These are phyloP conservation scores for Periplaneta americana DNA, from an alignment of 1,140 invertebrate genomes.

Conservation along the genomic window DNA sequence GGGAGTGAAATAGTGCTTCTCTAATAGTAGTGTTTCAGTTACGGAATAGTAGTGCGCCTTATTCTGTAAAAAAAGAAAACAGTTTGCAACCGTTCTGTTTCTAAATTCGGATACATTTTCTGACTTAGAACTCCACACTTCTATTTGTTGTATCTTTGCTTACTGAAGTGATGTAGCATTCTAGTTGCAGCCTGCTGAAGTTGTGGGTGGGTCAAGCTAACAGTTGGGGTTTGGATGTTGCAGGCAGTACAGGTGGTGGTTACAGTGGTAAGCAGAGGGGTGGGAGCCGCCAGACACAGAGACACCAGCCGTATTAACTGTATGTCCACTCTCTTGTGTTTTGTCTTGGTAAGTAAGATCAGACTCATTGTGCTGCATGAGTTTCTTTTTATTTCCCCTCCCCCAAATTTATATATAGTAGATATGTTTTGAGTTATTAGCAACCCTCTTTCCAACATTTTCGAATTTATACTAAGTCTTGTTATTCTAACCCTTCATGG, in stretches of 20 bases:
- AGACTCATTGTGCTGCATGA: neutral
- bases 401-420: slow-evolving; percentile 1
- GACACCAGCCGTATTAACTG: slow-evolving; percentile 70
- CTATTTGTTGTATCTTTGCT: neutral
- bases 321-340: slow-evolving; percentile 11
- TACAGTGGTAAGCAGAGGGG: slow-evolving; percentile 58
- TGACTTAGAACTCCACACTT: neutral
- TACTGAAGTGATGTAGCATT: neutral
- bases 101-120: neutral
- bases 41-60: neutral
- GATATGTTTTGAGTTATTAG: neutral
- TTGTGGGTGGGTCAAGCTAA: slow-evolving; percentile 14
- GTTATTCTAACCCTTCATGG: neutral
- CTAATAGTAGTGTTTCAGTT: neutral
- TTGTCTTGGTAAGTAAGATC: slow-evolving; percentile 24
- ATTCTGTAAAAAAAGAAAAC: neutral
- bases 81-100: neutral
- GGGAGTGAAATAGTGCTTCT: neutral
- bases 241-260: slow-evolving; percentile 35
- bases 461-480: slow-evolving; percentile 16
- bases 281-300: slow-evolving; percentile 63
- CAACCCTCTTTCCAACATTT: slow-evolving; percentile 2
- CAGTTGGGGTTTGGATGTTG: slow-evolving; percentile 30
- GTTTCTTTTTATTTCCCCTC: neutral
- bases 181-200: neutral